Evolutionary conservation across 2,888 invertebrate genomes (phyloP).

Genomic region (Euplexia lucipara): DNA sequence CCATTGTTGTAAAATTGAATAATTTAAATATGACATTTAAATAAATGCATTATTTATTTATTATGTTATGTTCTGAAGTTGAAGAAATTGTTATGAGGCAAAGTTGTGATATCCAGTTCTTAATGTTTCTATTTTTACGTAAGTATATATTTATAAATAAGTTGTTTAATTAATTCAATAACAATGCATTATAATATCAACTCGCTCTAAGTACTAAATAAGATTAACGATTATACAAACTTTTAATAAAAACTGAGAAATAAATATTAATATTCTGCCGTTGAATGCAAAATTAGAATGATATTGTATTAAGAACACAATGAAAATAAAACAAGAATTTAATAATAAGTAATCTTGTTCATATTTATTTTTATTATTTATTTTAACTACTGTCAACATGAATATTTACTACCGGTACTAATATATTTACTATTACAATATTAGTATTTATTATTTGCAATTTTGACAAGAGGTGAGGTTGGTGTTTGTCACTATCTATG

Average conservation of each 20-base stretch:
- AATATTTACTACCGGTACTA: too few relatives aligned
- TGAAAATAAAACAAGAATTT: background rate
- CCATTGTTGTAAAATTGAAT: slow-evolving; percentile 22
- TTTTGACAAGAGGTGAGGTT: too few relatives aligned
- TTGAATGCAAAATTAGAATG: background rate
- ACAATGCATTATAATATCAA: background rate
- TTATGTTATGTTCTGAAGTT: slow-evolving; percentile 1
- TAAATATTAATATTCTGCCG: background rate
- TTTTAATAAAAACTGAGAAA: background rate
- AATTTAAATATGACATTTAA: slow-evolving; percentile 19
- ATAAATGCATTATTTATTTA: slow-evolving; percentile 22
- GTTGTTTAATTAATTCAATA: slow-evolving; percentile 1
- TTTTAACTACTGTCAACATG: too few relatives aligned
- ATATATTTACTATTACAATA: too few relatives aligned
- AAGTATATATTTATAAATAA: background rate
- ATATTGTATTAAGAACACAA: background rate
- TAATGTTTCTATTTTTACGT: background rate
- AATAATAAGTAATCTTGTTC: background rate
- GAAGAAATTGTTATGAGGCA: background rate
- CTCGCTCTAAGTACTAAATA: background rate
- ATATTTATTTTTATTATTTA: too few relatives aligned
- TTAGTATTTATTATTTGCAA: too few relatives aligned
- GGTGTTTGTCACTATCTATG: too few relatives aligned
- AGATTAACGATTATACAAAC: background rate
- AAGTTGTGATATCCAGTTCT: slow-evolving; percentile 7